phyloP scores from a whole-genome alignment of 1,140 invertebrate genomes.

The Solenopsis invicta region DNA sequence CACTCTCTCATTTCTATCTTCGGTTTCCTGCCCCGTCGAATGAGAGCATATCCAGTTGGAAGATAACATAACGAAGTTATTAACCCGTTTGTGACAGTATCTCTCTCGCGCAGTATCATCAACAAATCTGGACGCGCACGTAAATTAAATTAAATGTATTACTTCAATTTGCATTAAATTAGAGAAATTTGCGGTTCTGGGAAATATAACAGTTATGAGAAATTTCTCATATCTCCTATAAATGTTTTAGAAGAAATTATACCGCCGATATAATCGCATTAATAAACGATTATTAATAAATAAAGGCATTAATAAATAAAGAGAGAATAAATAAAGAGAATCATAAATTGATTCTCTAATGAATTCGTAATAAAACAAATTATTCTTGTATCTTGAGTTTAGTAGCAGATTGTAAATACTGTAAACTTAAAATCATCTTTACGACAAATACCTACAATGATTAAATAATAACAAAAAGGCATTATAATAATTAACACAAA shows the following conservation, averaged over 20 bases:
- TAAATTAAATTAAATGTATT: neutral
- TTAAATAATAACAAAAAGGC: too few species aligned
- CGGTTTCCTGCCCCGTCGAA: slow-evolving; percentile 20
- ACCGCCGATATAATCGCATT: neutral
- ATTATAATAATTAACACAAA: too few species aligned
- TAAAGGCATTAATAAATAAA: too few species aligned
- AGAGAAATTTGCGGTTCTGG: neutral
- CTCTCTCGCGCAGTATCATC: neutral
- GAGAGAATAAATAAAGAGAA: too few species aligned
- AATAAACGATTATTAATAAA: too few species aligned
- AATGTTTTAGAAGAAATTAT: neutral
- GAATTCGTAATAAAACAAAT: too few species aligned
- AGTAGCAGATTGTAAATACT: too few species aligned
- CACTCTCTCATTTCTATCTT: slow-evolving; percentile 37
- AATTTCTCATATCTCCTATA: neutral
- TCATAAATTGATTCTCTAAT: too few species aligned
- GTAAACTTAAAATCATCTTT: too few species aligned
- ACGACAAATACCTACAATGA: too few species aligned
- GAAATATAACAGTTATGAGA: neutral
- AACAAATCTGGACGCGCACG: neutral
- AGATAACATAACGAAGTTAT: slow-evolving; percentile 50
- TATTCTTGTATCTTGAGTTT: too few species aligned
- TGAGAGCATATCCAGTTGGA: slow-evolving; percentile 1
- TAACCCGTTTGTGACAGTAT: neutral
- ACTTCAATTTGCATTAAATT: neutral